Percentiles rank a stretch among this genome's conserved stretches.
These are phyloP conservation scores for human DNA, from an alignment of 2,113 vertebrate species.

Conservation along the genomic window DNA sequence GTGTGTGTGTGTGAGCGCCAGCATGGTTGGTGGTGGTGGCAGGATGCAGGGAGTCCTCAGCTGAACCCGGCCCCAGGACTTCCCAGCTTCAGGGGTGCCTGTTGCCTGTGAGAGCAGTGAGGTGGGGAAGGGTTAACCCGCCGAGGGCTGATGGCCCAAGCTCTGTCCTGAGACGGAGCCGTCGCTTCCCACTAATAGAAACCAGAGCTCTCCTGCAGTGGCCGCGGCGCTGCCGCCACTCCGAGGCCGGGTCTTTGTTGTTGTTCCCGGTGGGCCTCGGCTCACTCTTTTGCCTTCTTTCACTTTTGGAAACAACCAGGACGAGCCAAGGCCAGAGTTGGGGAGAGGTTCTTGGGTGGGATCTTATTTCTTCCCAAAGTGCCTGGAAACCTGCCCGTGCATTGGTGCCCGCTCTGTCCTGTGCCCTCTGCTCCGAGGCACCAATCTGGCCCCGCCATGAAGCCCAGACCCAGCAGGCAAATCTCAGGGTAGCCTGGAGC, in stretches of 20 bases:
- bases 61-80: background rate
- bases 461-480: fast-evolving
- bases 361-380: background rate
- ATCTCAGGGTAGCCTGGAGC: background rate
- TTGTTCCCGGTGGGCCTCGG: background rate
- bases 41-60: fast-evolving
- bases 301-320: background rate
- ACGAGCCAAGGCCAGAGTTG: background rate
- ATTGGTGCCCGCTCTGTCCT: fast-evolving
- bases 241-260: fast-evolving
- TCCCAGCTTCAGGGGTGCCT: fast-evolving
- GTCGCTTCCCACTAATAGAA: constrained; percentile 87
- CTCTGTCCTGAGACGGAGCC: constrained; percentile 83
- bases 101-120: fast-evolving
- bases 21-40: fast-evolving
- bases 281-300: background rate
- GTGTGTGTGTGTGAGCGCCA: fast-evolving
- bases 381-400: background rate
- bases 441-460: too few species aligned
- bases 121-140: background rate
- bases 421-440: fast-evolving
- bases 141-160: constrained; percentile 14
- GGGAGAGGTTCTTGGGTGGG: background rate
- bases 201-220: constrained; percentile 83
- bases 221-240: too few species aligned